Percentiles rank a stretch among this genome's conserved stretches.
Conservation (phyloP, 1,140 invertebrate genomes). For the Zaprionus kolodkinae region DNA sequence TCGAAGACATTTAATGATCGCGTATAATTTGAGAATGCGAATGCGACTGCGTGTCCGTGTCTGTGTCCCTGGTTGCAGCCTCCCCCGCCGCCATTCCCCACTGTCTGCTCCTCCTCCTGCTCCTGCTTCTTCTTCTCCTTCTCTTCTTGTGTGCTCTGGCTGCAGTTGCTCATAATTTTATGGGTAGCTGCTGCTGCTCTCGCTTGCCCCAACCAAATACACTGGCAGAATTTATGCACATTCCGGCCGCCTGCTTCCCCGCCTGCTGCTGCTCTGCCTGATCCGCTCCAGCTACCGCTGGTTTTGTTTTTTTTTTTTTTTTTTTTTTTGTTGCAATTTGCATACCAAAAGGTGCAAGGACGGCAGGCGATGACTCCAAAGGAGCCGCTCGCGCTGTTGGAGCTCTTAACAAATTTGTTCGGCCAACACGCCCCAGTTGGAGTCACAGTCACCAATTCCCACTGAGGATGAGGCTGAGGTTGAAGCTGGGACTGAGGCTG, state of each 20-base stretch:
- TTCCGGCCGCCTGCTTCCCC: constrained; percentile 49
- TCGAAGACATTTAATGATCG: constrained; percentile 83
- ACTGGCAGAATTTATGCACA: constrained; percentile 82
- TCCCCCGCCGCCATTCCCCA: background rate
- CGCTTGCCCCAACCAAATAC: constrained; percentile 54
- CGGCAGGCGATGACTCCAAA: constrained; percentile 69
- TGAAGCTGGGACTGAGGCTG: no score
- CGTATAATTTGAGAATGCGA: constrained; percentile 82
- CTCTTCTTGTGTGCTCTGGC: background rate
- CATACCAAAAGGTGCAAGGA: constrained; percentile 75
- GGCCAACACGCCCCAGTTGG: constrained; percentile 51
- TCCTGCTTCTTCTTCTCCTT: background rate
- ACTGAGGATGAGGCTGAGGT: no score
- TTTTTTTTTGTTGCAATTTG: constrained; percentile 55
- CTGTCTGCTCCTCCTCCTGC: background rate
- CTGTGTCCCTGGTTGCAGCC: constrained; percentile 15
- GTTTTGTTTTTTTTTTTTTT: constrained; percentile 17
- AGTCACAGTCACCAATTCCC: constrained; percentile 1
- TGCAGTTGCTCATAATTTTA: constrained; percentile 79
- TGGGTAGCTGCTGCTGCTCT: constrained; percentile 62
- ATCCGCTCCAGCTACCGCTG: constrained; percentile 2
- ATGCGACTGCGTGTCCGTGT: constrained; percentile 35
- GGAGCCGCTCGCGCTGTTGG: constrained; percentile 79
- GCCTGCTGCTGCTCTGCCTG: background rate
- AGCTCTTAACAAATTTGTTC: constrained; percentile 84